Evolutionary conservation across 2,797 vertebrate species (phyloP).

Genomic region (Notolepis coatsorum): DNA sequence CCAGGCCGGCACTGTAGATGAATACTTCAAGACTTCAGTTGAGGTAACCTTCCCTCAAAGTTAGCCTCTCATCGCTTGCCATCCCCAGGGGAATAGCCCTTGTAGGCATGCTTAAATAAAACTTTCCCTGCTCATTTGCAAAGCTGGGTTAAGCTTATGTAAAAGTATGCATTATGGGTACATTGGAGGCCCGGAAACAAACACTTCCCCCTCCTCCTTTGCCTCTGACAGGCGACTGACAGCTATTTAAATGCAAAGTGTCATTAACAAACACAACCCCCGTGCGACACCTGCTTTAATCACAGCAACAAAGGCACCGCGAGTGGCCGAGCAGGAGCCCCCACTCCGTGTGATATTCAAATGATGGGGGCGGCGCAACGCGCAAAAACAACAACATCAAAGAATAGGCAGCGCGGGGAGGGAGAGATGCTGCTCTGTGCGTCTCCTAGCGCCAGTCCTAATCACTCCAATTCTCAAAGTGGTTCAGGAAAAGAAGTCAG

Average conservation of each 20-base stretch:
- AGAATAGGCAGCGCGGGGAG: conserved; percentile 68
- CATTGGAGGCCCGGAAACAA: conserved; percentile 78
- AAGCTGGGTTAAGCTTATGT: conserved; percentile 85
- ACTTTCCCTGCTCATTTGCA: conserved; percentile 77
- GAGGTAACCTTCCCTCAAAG: conserved; percentile 57
- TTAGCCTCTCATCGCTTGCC: conserved; percentile 56
- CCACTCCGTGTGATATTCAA: conserved; percentile 91
- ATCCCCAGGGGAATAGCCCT: conserved; percentile 26
- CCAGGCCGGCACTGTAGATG: conserved; percentile 37
- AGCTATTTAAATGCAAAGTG: conserved; percentile 84
- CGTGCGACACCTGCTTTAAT: conserved; percentile 85
- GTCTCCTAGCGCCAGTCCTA: conserved; percentile 69
- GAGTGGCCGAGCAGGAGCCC: conserved; percentile 77
- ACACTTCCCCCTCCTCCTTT: conserved; percentile 66
- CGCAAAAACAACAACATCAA: conserved; percentile 90
- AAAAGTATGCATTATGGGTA: conserved; percentile 79
- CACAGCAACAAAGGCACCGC: conserved; percentile 80
- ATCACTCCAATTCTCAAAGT: conserved; percentile 79
- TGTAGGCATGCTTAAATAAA: conserved; percentile 59
- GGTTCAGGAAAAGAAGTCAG: conserved; percentile 68
- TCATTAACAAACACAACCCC: conserved; percentile 85
- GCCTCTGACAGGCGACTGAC: conserved; percentile 78
- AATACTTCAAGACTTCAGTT: conserved; percentile 41
- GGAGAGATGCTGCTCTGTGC: conserved; percentile 37
- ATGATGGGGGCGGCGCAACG: conserved; percentile 84